These are phyloP conservation scores for Palloptera scutellata DNA, from an alignment of 2,888 invertebrate genomes.

Conservation along the genomic window DNA sequence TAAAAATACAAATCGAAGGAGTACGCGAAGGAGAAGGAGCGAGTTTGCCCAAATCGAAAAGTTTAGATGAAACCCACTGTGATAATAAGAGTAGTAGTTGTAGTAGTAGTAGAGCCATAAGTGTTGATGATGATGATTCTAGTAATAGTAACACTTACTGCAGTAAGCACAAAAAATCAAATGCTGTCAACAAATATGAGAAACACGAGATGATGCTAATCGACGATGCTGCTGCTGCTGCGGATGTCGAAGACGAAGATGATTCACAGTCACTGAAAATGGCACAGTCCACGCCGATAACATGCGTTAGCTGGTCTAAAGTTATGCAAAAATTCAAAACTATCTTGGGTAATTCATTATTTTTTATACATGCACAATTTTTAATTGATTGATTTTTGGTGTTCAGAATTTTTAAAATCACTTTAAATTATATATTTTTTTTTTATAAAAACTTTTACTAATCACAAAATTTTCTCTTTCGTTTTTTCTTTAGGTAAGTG, in stretches of 20 bases:
- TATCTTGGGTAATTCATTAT: constrained; percentile 55
- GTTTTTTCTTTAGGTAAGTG: no score
- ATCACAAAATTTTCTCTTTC: no score
- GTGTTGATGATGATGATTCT: constrained; percentile 12
- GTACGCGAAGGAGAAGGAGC: no score
- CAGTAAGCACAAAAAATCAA: constrained; percentile 43
- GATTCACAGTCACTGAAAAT: constrained; percentile 32
- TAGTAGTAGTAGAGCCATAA: constrained; percentile 13
- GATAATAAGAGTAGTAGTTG: constrained; percentile 32
- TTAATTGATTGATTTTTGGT: constrained; percentile 12
- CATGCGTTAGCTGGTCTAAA: constrained; percentile 63
- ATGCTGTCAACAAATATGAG: constrained; percentile 23
- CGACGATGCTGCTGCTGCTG: constrained; percentile 27
- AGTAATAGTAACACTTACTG: constrained; percentile 32
- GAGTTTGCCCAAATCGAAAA: constrained; percentile 14
- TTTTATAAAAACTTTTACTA: no score
- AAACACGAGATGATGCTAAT: constrained; percentile 5
- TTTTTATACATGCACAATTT: no score
- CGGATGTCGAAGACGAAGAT: constrained; percentile 16
- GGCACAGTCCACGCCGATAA: constrained; percentile 44
- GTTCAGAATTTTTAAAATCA: constrained; percentile 1
- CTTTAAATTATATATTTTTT: no score
- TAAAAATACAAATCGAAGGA: constrained; percentile 8
- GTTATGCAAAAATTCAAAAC: constrained; percentile 58
- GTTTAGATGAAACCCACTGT: constrained; percentile 36